Percentiles rank a stretch among this genome's conserved stretches.
These are phyloP conservation scores for Danio albolineatus DNA, from an alignment of 2,797 vertebrate genomes.

Conservation along the genomic window DNA sequence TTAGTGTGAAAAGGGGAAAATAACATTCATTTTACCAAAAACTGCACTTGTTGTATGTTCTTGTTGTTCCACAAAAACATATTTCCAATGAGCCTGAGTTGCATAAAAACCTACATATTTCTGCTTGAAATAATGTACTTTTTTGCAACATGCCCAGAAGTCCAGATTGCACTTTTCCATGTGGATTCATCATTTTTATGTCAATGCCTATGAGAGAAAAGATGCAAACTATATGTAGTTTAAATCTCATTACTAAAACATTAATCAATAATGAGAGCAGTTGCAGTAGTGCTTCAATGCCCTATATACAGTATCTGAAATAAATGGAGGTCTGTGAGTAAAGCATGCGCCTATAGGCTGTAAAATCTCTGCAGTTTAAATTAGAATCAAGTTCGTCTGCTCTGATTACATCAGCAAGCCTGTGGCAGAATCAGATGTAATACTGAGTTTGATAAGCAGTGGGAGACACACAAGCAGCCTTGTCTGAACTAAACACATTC, in stretches of 20 bases:
- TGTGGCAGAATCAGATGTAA: constrained; percentile 27
- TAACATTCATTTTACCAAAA: too few species aligned
- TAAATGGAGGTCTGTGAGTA: constrained; percentile 38
- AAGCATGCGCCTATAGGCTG: constrained; percentile 34
- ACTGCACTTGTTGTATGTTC: too few species aligned
- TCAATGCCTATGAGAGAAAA: constrained; percentile 15
- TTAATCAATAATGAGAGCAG: constrained; percentile 25
- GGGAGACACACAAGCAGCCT: constrained; percentile 15
- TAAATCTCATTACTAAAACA: not conserved
- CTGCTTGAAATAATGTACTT: constrained; percentile 28
- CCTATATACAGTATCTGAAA: constrained; percentile 39
- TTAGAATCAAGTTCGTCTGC: constrained; percentile 41
- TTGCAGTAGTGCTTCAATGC: constrained; percentile 9
- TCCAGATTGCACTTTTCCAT: constrained; percentile 4
- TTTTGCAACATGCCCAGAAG: constrained; percentile 11
- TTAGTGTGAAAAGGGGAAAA: too few species aligned
- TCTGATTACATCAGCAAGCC: constrained; percentile 26
- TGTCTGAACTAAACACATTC: constrained; percentile 4
- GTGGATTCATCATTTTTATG: constrained; percentile 14
- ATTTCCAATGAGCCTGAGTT: not conserved
- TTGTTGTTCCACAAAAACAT: constrained; percentile 25
- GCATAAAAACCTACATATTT: not conserved
- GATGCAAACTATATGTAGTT: not conserved
- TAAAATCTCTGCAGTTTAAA: constrained; percentile 36
- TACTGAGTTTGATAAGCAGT: constrained; percentile 30